Evolutionary conservation across 2,888 invertebrate genomes (phyloP).

Genomic region (Bembecia ichneumoniformis): DNA sequence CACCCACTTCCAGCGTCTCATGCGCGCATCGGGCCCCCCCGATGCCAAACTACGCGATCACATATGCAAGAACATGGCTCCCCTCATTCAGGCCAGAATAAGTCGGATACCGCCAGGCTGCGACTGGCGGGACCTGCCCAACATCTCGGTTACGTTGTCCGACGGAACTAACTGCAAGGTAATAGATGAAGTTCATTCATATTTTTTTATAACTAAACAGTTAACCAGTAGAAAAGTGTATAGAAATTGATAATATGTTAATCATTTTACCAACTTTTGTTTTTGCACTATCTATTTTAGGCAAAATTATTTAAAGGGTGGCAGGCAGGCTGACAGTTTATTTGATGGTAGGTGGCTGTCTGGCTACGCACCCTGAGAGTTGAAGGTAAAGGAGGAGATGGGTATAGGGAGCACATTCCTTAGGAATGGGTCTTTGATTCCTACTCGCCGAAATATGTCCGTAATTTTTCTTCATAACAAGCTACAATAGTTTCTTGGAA

Average conservation of each 20-base stretch:
- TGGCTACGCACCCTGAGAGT: too few species aligned
- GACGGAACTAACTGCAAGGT: slow-evolving; percentile 79
- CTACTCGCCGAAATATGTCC: too few species aligned
- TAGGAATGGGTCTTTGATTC: too few species aligned
- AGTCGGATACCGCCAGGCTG: slow-evolving; percentile 83
- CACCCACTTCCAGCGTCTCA: slow-evolving; percentile 82
- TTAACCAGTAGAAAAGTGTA: background rate
- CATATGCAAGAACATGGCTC: slow-evolving; percentile 87
- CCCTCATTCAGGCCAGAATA: slow-evolving; percentile 84
- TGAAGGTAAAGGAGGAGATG: too few species aligned
- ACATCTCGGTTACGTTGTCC: slow-evolving; percentile 77
- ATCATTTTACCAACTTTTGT: too few species aligned
- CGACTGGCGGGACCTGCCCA: slow-evolving; percentile 91
- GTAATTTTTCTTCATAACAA: too few species aligned
- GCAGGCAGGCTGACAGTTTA: too few species aligned
- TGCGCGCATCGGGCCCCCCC: slow-evolving; percentile 71
- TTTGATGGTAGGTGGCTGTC: too few species aligned
- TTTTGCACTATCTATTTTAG: too few species aligned
- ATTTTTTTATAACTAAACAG: background rate
- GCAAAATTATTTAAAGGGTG: too few species aligned
- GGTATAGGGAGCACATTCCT: too few species aligned
- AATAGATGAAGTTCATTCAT: slow-evolving; percentile 5
- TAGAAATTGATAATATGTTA: background rate
- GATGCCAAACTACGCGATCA: slow-evolving; percentile 78
- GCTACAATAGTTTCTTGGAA: too few species aligned